These are phyloP conservation scores for Pipistrellus pipistrellus DNA, from an alignment of 2,797 vertebrate genomes.

Conservation along the genomic window DNA sequence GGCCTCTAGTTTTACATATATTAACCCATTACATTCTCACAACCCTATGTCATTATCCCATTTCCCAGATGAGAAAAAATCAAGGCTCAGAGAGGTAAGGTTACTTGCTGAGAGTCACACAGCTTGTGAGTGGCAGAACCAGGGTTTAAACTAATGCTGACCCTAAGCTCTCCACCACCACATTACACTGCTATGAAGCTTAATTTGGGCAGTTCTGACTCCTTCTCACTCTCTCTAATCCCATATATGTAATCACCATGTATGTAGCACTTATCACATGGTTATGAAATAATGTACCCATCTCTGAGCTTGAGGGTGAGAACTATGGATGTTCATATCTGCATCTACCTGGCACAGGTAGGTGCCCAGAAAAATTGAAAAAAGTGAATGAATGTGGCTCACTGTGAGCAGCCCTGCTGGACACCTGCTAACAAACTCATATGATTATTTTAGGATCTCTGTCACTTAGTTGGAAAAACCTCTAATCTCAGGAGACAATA, in stretches of 20 bases:
- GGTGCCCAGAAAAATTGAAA: not conserved
- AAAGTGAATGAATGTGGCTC: not conserved
- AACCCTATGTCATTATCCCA: not conserved
- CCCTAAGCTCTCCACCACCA: not conserved
- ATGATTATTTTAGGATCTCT: constrained; percentile 3
- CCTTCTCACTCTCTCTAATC: not conserved
- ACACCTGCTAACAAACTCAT: not conserved
- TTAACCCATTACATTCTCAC: not conserved
- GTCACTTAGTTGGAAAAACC: not conserved
- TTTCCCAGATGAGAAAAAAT: not conserved
- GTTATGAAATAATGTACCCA: not conserved
- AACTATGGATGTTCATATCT: not conserved
- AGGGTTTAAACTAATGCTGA: not conserved
- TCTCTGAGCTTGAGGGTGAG: not conserved
- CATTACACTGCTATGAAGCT: not conserved
- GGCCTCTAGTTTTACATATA: not conserved
- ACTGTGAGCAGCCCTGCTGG: not conserved
- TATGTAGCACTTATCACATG: not conserved
- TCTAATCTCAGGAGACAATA: not conserved
- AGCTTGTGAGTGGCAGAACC: not conserved
- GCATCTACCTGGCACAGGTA: not conserved
- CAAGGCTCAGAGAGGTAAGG: not conserved
- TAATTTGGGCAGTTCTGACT: not conserved
- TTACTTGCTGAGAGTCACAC: not conserved
- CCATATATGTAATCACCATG: not conserved